Evolutionary conservation across 2,113 vertebrate genomes (phyloP), one percentile per base, ranked within the genome.

Genomic region (Fregata magnificens): DNA sequence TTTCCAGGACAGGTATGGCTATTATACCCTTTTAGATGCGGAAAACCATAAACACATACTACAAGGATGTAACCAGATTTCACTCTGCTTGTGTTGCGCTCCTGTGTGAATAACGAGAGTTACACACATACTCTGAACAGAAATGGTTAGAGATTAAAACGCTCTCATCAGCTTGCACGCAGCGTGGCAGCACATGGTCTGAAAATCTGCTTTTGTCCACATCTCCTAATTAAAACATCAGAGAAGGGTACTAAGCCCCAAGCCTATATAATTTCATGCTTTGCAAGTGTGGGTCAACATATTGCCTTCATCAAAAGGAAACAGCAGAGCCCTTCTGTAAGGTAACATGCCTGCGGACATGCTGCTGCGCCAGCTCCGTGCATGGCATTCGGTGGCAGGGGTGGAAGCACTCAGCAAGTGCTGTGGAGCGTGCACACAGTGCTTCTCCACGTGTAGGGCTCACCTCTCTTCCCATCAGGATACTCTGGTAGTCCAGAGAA

Each of bases 341-440:
- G 36, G 65, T 19, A 45, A 32, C 31, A 14, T 1, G 2, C 38
- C 61, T 47, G 74, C 0, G 1, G 42, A 16, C 4, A 1, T 25
- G 28, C 73, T 40, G 50, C 65, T 29, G 16, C 2, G 0, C 36
- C 11, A 29, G 36, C 26, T 50, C 26, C 1, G 3, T 49, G 26
- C n/a, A 44, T 0, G 1, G 16, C 34, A 5, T 26, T 31, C n/a
- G 12, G n/a, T 13, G 47, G 45, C 44, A 50, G 7, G 24, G 34
- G 45, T 18, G 59, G 59, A 25, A 81, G 76, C 53, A 49, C n/a
- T n/a, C 70, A 62, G 55, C 18, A 19, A 29, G 42, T 1, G 4
- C 29, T 19, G 2, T 3, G 44, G 20, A 61, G 40, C 1, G 7
- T 38, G 38, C 4, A 10, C 25, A 8, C 0, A 6, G 56, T 36